phyloP scores from a whole-genome alignment of 2,888 invertebrate genomes.

The Tenthredo amoena region DNA sequence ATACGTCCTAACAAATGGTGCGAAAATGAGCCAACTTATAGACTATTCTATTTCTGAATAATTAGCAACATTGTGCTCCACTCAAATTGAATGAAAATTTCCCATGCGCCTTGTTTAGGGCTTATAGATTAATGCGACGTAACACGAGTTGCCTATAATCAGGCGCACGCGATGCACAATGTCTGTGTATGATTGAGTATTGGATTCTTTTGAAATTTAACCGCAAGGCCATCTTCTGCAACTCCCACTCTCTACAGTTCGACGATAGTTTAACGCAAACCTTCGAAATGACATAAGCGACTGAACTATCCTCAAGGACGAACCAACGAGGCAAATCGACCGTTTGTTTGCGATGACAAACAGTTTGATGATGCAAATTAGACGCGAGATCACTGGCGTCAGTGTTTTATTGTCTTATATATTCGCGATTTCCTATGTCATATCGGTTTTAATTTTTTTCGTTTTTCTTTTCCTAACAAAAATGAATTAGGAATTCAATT shows the following conservation, averaged over 20 bases:
- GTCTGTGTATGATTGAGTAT: neutral
- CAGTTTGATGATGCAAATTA: slow-evolving; percentile 46
- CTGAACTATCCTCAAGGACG: slow-evolving; percentile 43
- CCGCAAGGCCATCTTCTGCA: slow-evolving; percentile 17
- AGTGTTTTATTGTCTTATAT: neutral
- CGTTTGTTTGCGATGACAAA: slow-evolving; percentile 42
- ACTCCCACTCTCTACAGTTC: neutral
- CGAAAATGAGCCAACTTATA: neutral
- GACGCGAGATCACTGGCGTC: neutral
- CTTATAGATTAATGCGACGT: slow-evolving; percentile 1
- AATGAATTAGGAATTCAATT: neutral
- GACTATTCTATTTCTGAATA: too few relatives aligned
- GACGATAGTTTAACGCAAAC: slow-evolving; percentile 16
- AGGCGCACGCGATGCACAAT: slow-evolving; percentile 17
- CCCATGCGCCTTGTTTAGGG: neutral
- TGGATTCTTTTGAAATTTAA: slow-evolving; percentile 12
- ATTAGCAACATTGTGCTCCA: too few relatives aligned
- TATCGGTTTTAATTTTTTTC: neutral
- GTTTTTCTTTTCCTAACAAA: neutral
- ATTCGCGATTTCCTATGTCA: neutral
- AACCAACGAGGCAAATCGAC: slow-evolving; percentile 5
- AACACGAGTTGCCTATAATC: neutral
- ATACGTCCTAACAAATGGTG: neutral
- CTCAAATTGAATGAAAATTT: neutral
- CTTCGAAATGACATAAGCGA: slow-evolving; percentile 49